Conservation (phyloP, 2,888 invertebrate genomes). For the Leptinotarsa rubiginosa region DNA sequence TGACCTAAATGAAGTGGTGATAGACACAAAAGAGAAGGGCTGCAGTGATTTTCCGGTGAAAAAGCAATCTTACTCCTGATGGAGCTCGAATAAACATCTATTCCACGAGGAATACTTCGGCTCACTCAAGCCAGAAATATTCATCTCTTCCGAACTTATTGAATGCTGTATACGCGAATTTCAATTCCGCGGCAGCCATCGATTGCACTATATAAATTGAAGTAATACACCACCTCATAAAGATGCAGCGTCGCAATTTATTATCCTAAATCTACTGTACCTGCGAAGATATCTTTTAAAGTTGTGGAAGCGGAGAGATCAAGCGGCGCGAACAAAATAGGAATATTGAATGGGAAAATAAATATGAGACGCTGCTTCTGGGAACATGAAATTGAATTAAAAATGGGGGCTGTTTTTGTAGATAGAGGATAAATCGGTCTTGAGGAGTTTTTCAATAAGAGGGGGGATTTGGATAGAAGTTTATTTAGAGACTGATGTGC, state of each 20-base stretch:
- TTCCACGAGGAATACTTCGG: background rate
- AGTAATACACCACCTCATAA: conserved; percentile 45
- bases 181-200: conserved; percentile 24
- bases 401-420: conserved; percentile 33
- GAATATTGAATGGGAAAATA: conserved; percentile 39
- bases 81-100: too few relatives aligned
- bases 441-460: background rate
- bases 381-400: conserved; percentile 38
- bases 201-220: conserved; percentile 47
- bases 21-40: too few relatives aligned
- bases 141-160: background rate
- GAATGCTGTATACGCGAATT: background rate
- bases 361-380: conserved; percentile 30
- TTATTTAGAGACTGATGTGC: background rate
- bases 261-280: conserved; percentile 39
- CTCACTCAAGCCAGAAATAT: conserved; percentile 6
- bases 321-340: conserved; percentile 30
- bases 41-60: too few relatives aligned
- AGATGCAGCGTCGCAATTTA: conserved; percentile 46
- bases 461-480: background rate
- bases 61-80: too few relatives aligned
- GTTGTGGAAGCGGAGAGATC: conserved; percentile 28
- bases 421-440: conserved; percentile 36
- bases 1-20: too few relatives aligned
- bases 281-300: conserved; percentile 42